Evolutionary conservation across 2,888 invertebrate species (phyloP).

Genomic region (Cyclophora albipunctata): DNA sequence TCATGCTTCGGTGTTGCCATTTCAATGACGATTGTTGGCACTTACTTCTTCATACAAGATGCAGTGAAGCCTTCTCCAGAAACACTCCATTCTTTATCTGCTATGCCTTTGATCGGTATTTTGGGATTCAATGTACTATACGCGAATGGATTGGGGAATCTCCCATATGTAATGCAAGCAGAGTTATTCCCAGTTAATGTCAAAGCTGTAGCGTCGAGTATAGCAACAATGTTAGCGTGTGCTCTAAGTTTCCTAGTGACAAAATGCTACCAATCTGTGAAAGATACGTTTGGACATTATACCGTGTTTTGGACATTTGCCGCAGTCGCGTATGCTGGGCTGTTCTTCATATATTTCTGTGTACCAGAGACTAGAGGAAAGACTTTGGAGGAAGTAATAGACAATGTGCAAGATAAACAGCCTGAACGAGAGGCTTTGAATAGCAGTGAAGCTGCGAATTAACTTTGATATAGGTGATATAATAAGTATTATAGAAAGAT

Average conservation of each 20-base stretch:
- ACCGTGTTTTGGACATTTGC: conserved; percentile 77
- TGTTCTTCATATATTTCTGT: conserved; percentile 71
- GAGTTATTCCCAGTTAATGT: conserved; percentile 79
- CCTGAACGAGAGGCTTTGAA: conserved; percentile 35
- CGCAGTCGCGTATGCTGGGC: conserved; percentile 66
- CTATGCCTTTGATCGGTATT: conserved; percentile 72
- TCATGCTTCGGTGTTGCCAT: conserved; percentile 74
- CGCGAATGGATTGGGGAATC: conserved; percentile 75
- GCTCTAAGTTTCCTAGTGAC: conserved; percentile 74
- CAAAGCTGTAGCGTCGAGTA: conserved; percentile 75
- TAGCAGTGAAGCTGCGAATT: conserved; percentile 7
- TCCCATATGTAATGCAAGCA: conserved; percentile 78
- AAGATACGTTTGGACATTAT: conserved; percentile 72
- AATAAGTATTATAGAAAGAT: too few relatives aligned
- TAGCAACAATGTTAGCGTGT: conserved; percentile 74
- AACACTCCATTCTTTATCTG: conserved; percentile 50
- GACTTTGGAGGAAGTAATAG: conserved; percentile 76
- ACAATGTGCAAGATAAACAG: conserved; percentile 56
- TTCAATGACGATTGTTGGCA: conserved; percentile 63
- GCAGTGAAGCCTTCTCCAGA: conserved; percentile 41
- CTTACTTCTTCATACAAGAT: conserved; percentile 73
- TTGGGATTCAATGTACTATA: conserved; percentile 76
- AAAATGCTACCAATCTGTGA: conserved; percentile 75
- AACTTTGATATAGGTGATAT: too few relatives aligned
- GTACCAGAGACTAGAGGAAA: conserved; percentile 80